Conservation (phyloP, 2,888 invertebrate species). For the Eupeodes latifasciatus region DNA sequence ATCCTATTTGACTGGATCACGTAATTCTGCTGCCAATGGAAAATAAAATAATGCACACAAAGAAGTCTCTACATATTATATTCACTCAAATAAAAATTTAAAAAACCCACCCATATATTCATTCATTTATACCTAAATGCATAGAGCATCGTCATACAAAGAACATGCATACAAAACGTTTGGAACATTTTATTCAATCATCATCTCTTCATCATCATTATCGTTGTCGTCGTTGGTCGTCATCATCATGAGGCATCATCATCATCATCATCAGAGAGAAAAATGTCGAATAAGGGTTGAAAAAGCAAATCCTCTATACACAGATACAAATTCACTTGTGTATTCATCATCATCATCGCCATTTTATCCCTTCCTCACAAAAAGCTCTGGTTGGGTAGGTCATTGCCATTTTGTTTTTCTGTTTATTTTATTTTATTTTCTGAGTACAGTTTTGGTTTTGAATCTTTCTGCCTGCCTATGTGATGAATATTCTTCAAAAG, state of each 20-base stretch:
- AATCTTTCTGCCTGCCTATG: neutral
- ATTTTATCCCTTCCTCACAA: constrained; percentile 49
- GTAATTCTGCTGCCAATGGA: constrained; percentile 63
- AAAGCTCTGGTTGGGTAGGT: constrained; percentile 74
- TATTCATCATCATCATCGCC: neutral
- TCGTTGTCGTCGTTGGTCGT: neutral
- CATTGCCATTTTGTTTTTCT: constrained; percentile 66
- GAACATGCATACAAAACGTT: constrained; percentile 23
- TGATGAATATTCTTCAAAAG: constrained; percentile 4
- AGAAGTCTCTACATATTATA: constrained; percentile 59
- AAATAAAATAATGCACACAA: constrained; percentile 72
- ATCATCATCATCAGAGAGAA: constrained; percentile 7
- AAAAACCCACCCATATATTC: constrained; percentile 33
- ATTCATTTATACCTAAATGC: neutral
- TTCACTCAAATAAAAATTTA: constrained; percentile 18
- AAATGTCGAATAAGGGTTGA: constrained; percentile 60
- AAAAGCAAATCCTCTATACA: neutral
- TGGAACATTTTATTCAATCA: constrained; percentile 58
- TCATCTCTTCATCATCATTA: constrained; percentile 41
- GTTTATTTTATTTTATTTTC: neutral
- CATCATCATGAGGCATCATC: constrained; percentile 4
- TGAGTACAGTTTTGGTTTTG: constrained; percentile 10
- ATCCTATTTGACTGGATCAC: constrained; percentile 67
- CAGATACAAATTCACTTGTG: neutral
- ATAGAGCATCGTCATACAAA: neutral